Evolutionary conservation across 2,888 invertebrate genomes (phyloP).

Genomic region (Congeria kusceri): DNA sequence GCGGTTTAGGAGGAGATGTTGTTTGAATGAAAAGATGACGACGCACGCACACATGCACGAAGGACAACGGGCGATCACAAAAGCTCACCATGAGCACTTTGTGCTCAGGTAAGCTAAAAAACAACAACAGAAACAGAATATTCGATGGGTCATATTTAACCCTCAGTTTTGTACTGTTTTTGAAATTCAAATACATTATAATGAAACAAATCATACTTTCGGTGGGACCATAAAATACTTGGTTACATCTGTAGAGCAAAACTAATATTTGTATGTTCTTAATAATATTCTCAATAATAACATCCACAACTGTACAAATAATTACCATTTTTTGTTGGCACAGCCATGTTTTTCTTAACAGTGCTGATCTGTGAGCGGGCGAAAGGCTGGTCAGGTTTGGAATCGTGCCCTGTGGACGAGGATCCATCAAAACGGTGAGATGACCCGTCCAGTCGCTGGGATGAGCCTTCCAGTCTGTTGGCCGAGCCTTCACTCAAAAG

Average conservation of each 20-base stretch:
- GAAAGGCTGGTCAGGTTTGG: constrained; percentile 60
- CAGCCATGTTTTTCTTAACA: constrained; percentile 45
- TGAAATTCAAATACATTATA: too few relatives aligned
- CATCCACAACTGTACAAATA: background rate
- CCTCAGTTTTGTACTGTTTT: background rate
- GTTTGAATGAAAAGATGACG: too few relatives aligned
- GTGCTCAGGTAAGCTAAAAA: too few relatives aligned
- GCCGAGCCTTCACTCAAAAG: background rate
- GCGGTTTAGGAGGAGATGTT: too few relatives aligned
- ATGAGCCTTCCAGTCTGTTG: background rate
- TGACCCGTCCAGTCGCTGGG: constrained; percentile 17
- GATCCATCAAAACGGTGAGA: background rate
- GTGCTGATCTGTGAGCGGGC: constrained; percentile 56
- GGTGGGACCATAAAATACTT: too few relatives aligned
- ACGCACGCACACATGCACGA: too few relatives aligned
- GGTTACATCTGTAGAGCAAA: too few relatives aligned
- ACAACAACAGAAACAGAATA: too few relatives aligned
- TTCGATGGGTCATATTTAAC: background rate
- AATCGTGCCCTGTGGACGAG: constrained; percentile 48
- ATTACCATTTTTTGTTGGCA: constrained; percentile 17
- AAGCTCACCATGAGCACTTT: too few relatives aligned
- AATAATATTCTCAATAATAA: background rate
- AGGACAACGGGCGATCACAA: too few relatives aligned
- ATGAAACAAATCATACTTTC: too few relatives aligned
- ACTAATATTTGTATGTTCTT: too few relatives aligned